Conservation (phyloP, 2,113 vertebrate species). For the Plotosus lineatus region DNA sequence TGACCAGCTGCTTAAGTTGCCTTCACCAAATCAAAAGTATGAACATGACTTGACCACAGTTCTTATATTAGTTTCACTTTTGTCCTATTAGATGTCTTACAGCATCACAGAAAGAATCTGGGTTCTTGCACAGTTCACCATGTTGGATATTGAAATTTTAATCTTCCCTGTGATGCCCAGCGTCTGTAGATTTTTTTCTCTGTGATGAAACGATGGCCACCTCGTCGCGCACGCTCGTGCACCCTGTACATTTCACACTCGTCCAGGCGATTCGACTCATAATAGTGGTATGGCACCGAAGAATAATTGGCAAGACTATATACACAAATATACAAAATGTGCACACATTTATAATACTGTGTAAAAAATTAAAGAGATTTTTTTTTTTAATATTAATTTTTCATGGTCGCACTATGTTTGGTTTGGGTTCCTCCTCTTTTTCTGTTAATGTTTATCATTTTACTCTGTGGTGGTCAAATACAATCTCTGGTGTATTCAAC, state of each 20-base stretch:
- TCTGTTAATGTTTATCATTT: background rate
- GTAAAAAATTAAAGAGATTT: too few relatives aligned
- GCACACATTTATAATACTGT: too few relatives aligned
- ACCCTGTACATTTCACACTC: constrained; percentile 88
- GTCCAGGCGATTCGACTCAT: constrained; percentile 77
- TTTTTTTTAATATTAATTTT: too few relatives aligned
- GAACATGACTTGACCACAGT: background rate
- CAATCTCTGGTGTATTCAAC: background rate
- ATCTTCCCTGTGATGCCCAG: constrained; percentile 82
- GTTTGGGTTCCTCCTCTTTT: background rate
- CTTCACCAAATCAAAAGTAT: background rate
- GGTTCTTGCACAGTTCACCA: constrained; percentile 60
- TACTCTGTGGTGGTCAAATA: too few relatives aligned
- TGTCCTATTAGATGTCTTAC: background rate
- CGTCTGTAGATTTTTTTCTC: constrained; percentile 90
- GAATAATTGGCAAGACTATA: constrained; percentile 69
- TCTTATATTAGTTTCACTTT: background rate
- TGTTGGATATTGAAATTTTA: constrained; percentile 80
- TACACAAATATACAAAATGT: background rate
- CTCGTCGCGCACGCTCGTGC: constrained; percentile 77
- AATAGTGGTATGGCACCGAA: constrained; percentile 91
- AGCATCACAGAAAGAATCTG: background rate
- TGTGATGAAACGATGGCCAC: constrained; percentile 92
- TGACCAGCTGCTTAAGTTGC: background rate
- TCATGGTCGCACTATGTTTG: too few relatives aligned